Evolutionary conservation across 2,888 invertebrate species (phyloP), one percentile per base, ranked within the genome.

Genomic region (Acleris cristana): DNA sequence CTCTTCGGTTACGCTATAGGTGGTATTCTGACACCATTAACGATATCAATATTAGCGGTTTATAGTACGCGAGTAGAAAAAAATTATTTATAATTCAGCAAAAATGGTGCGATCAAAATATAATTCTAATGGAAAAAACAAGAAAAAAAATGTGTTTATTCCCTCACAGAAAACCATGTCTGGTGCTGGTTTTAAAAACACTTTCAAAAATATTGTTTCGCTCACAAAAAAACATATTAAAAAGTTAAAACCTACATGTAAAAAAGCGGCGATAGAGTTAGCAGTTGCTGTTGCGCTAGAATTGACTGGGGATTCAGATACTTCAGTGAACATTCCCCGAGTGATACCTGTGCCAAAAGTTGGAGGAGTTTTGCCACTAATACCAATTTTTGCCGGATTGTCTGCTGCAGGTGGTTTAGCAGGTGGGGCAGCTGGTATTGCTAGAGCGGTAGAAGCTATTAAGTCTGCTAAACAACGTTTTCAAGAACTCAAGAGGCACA

Each of bases 361-460:
- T 21, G n/a, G n/a, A n/a, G n/a, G n/a, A n/a, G n/a, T n/a, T n/a
- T n/a, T n/a, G n/a, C n/a, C n/a, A n/a, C n/a, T n/a, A n/a, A 63
- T 67, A 63, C 67, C 67, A 23, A 63, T 67, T 54, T 67, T 67
- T 58, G 67, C 67, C 5, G 67, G 67, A 19, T 54, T 67, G 26
- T 67, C 63, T 54, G 62, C 63, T 2, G 10, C 45, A 1, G 69
- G 69, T 26, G 18, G 49, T 16, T 55, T 69, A 52, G 63, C 59
- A 19, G 69, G 69, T 14, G 69, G 69, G 2, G 48, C 23, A 16
- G 59, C 62, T 21, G 65, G 59, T 23, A 69, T 69, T 26, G 40
- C 51, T 12, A 59, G 55, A 59, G 65, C 65, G 2, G 52, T 69
- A 1, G 23, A 56, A 26, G 69, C 16, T 19, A 55, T 18, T n/a